Conservation (phyloP, 53 echinoderm and acorn worm genomes). For the Patiria pectinifera region DNA sequence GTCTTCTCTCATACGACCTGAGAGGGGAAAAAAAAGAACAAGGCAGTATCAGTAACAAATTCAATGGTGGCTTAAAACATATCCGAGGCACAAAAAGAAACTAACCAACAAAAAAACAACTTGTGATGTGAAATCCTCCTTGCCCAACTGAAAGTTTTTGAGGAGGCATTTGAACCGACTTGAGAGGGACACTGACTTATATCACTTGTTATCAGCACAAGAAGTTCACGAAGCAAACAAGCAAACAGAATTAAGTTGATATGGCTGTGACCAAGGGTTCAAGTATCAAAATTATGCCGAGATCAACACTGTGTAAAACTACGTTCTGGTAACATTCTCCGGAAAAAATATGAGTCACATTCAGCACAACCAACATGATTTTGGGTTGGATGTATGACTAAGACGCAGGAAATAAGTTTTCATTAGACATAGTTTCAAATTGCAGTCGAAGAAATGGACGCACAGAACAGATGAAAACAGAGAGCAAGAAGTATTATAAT, state of each 20-base stretch:
- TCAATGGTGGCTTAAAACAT: not conserved
- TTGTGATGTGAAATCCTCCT: not conserved
- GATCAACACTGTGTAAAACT: not conserved
- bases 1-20: conserved; percentile 79
- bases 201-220: not conserved
- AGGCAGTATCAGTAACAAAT: not conserved
- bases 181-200: not conserved
- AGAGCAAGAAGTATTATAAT: no score
- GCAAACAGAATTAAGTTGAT: not conserved
- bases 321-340: not conserved
- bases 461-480: no score
- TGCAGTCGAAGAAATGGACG: no score
- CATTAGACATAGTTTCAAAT: not conserved
- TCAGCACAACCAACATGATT: not conserved
- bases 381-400: not conserved
- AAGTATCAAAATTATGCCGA: no score
- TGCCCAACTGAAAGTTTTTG: not conserved
- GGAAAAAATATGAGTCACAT: not conserved
- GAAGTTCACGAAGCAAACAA: not conserved
- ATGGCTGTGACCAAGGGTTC: no score
- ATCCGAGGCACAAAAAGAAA: not conserved
- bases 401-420: not conserved
- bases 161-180: not conserved
- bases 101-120: not conserved
- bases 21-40: conserved; percentile 2